These are phyloP conservation scores for Enteromius afrohamiltoni DNA, from an alignment of 2,797 vertebrate species.

Conservation along the genomic window DNA sequence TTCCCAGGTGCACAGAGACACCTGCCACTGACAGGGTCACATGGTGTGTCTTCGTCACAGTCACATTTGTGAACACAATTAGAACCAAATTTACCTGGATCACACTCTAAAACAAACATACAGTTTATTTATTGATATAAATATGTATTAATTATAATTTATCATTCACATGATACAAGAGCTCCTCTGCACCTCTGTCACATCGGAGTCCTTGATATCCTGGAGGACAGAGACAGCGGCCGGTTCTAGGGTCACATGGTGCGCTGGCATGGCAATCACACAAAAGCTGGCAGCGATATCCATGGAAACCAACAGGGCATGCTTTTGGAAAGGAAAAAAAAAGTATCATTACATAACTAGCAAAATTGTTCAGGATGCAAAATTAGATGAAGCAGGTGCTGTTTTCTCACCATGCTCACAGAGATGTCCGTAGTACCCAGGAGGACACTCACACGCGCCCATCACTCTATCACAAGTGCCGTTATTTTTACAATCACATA, in stretches of 20 bases:
- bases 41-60: conserved; percentile 67
- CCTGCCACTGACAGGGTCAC: conserved; percentile 72
- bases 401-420: conserved; percentile 81
- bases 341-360: not conserved
- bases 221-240: conserved; percentile 75
- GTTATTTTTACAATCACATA: conserved; percentile 76
- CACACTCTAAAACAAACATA: conserved; percentile 71
- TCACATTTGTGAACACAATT: conserved; percentile 74
- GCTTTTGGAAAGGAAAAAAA: conserved; percentile 63
- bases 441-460: conserved; percentile 74
- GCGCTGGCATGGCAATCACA: conserved; percentile 76
- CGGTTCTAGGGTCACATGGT: conserved; percentile 73
- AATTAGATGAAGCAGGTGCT: not conserved
- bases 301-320: conserved; percentile 81
- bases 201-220: conserved; percentile 76
- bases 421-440: conserved; percentile 79
- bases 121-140: not conserved
- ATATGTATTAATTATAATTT: not conserved
- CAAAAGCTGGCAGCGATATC: conserved; percentile 69
- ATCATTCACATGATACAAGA: not conserved
- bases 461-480: conserved; percentile 71
- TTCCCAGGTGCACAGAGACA: conserved; percentile 82
- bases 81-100: conserved; percentile 72
- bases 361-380: not conserved
- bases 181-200: conserved; percentile 71